Percentiles rank a stretch among this genome's conserved stretches.
Conservation (phyloP, 2,888 invertebrate genomes). For the Eristalis tenax region DNA sequence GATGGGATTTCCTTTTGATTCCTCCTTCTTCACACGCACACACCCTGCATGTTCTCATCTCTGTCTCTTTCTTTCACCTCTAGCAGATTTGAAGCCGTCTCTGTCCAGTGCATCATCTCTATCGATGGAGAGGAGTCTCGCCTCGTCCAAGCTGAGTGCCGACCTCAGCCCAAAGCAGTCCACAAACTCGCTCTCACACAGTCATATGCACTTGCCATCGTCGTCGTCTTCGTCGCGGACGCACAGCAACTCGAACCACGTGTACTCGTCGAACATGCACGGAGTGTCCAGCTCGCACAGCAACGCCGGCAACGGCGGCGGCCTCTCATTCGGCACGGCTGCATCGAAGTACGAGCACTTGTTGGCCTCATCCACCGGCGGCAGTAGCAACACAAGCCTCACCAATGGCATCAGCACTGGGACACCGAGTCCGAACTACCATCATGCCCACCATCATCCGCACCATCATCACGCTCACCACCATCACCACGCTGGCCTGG, state of each 20-base stretch:
- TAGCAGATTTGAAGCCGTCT: slow-evolving; percentile 79
- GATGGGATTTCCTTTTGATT: slow-evolving; percentile 9
- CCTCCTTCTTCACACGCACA: neutral
- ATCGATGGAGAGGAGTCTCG: slow-evolving; percentile 75
- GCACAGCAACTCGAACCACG: slow-evolving; percentile 74
- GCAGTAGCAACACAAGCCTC: slow-evolving; percentile 70
- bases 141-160: slow-evolving; percentile 71
- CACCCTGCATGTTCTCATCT: neutral
- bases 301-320: slow-evolving; percentile 72
- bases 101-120: slow-evolving; percentile 73
- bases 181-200: slow-evolving; percentile 63
- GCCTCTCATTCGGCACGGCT: slow-evolving; percentile 75
- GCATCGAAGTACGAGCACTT: slow-evolving; percentile 77
- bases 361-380: slow-evolving; percentile 72
- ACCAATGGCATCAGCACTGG: slow-evolving; percentile 74
- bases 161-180: slow-evolving; percentile 73
- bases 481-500: slow-evolving; percentile 74
- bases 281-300: slow-evolving; percentile 60
- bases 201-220: slow-evolving; percentile 73
- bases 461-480: slow-evolving; percentile 77
- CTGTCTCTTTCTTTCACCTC: slow-evolving; percentile 13
- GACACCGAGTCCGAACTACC: slow-evolving; percentile 79
- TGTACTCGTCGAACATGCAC: slow-evolving; percentile 76
- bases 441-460: slow-evolving; percentile 74
- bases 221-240: slow-evolving; percentile 70